A percentile compares a stretch with the other conserved stretches of the same genome.
Conservation (phyloP, 2,113 vertebrate genomes). For the Chaenogobius annularis region DNA sequence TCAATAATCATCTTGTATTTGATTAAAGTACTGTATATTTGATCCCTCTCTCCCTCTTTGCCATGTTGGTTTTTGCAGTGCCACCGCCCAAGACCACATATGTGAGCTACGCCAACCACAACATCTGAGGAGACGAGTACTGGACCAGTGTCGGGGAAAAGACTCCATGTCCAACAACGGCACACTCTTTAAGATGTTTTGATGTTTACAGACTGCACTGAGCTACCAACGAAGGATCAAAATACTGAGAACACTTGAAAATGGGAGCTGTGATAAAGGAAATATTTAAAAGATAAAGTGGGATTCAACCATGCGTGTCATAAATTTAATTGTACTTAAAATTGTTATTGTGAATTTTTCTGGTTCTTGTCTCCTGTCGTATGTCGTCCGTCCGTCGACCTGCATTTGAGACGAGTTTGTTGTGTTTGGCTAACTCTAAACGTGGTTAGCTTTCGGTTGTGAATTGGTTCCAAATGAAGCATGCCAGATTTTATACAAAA, state of each 20-base stretch:
- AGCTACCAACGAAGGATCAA: constrained; percentile 17
- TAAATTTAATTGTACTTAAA: constrained; percentile 90
- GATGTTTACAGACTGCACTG: constrained; percentile 46
- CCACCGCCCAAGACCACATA: constrained; percentile 93
- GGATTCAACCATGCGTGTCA: constrained; percentile 86
- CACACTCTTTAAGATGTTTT: constrained; percentile 31
- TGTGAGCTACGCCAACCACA: constrained; percentile 96
- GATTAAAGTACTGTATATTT: background rate
- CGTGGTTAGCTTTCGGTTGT: constrained; percentile 85
- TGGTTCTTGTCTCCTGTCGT: constrained; percentile 87
- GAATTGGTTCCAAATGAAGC: constrained; percentile 85
- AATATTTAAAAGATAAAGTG: constrained; percentile 23
- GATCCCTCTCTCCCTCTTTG: background rate
- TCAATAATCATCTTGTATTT: no score
- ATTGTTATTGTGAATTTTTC: constrained; percentile 89
- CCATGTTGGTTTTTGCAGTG: constrained; percentile 71
- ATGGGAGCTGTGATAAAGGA: constrained; percentile 23
- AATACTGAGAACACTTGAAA: constrained; percentile 24
- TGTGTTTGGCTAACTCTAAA: constrained; percentile 82
- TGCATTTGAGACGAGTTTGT: constrained; percentile 86
- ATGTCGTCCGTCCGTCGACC: constrained; percentile 83
- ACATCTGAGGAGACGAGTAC: constrained; percentile 79
- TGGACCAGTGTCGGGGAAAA: constrained; percentile 7
- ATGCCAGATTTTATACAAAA: constrained; percentile 97
- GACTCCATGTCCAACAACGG: background rate